Percentiles rank a stretch among this genome's conserved stretches.
Conservation (phyloP, 2,888 invertebrate species). For the Zaprionus lineosus region DNA sequence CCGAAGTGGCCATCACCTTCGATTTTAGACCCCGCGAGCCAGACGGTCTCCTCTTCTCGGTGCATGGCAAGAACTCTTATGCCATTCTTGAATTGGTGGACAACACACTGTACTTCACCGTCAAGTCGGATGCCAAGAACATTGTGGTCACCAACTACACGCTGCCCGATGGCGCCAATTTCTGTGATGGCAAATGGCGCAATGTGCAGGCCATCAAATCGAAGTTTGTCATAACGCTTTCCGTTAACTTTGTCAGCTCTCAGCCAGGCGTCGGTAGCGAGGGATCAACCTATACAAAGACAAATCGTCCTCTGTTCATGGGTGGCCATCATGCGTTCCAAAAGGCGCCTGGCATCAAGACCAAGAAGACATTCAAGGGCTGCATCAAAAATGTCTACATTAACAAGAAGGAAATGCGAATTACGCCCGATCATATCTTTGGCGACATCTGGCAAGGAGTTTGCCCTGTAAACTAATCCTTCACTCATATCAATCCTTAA, state of each 20-base stretch:
- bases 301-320: constrained; percentile 93
- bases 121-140: constrained; percentile 90
- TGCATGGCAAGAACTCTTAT: constrained; percentile 91
- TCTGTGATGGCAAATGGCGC: constrained; percentile 99
- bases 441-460: constrained; percentile 90
- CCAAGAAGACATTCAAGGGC: constrained; percentile 89
- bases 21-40: constrained; percentile 93
- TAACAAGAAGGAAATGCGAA: constrained; percentile 83
- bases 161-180: constrained; percentile 86
- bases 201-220: constrained; percentile 91
- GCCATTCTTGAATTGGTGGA: constrained; percentile 93
- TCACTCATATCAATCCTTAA: no score
- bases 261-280: constrained; percentile 88
- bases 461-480: constrained; percentile 89
- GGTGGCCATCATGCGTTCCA: constrained; percentile 90
- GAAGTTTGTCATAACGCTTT: constrained; percentile 94
- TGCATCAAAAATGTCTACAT: constrained; percentile 90
- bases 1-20: constrained; percentile 90
- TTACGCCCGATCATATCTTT: constrained; percentile 85
- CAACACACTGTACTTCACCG: constrained; percentile 91
- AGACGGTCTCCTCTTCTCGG: constrained; percentile 93
- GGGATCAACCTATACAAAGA: constrained; percentile 88
- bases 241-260: constrained; percentile 91
- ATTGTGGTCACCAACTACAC: constrained; percentile 88
- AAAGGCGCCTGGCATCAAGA: constrained; percentile 86